phyloP scores from a whole-genome alignment of 2,888 invertebrate genomes.

The Acutogordius australiensis region DNA sequence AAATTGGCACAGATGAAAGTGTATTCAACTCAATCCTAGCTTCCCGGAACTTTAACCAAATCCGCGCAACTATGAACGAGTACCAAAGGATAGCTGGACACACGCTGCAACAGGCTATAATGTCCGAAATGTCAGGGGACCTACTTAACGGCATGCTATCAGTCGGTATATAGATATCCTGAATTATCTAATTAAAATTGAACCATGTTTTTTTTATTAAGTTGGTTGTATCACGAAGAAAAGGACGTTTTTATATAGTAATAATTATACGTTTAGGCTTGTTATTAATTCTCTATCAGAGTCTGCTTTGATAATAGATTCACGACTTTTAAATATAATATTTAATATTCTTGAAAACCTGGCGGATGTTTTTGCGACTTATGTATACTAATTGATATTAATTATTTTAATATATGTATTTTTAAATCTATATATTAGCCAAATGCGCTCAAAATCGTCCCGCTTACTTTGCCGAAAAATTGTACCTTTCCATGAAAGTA shows the following conservation, averaged over 20 bases:
- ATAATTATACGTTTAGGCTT: too few relatives aligned
- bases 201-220: too few relatives aligned
- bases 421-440: slow-evolving; percentile 16
- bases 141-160: slow-evolving; percentile 17
- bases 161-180: slow-evolving; percentile 16
- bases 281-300: too few relatives aligned
- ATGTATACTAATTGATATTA: too few relatives aligned
- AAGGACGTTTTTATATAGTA: too few relatives aligned
- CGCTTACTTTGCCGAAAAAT: slow-evolving; percentile 15
- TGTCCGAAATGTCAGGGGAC: slow-evolving; percentile 18
- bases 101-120: slow-evolving; percentile 14
- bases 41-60: slow-evolving; percentile 22
- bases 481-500: slow-evolving; percentile 18
- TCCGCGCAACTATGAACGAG: slow-evolving; percentile 22
- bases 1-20: slow-evolving; percentile 16
- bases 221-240: too few relatives aligned
- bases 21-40: slow-evolving; percentile 19
- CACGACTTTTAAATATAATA: too few relatives aligned
- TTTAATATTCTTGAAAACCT: too few relatives aligned
- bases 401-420: neutral
- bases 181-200: too few relatives aligned
- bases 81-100: slow-evolving; percentile 20
- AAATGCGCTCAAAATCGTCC: slow-evolving; percentile 17
- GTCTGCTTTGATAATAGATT: too few relatives aligned
- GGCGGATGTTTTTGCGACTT: too few relatives aligned